Evolutionary conservation across 2,113 vertebrate species (phyloP), one percentile per base, ranked within the genome.

Genomic region (Eidolon helvum): DNA sequence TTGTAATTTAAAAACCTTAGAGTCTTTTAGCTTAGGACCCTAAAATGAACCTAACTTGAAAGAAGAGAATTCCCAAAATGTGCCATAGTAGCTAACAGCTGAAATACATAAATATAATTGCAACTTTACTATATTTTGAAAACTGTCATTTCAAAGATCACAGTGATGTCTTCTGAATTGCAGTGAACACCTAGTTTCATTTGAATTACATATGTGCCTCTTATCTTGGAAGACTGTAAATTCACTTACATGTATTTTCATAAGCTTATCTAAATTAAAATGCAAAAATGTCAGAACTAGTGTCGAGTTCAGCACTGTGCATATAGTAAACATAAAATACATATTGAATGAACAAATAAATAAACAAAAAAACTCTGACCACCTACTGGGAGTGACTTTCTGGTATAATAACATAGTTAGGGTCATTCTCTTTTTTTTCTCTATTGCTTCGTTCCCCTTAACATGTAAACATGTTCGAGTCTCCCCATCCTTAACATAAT

Each of bases 21-120:
- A 86, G 85, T 87, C 80, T 69, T 55, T 84, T 88, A 97, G 55
- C 1, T 3, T 96, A 85, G 86, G 94, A 97, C 48, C 40, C 59
- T 90, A 79, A 96, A 92, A 82, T 87, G 96, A 97, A 63, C 77
- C 38, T 53, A n/a, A n/a, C 87, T 86, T 97, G 69, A 94, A 94
- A 97, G 94, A 96, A 95, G 40, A 95, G 84, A 69, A 92, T 97
- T 95, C 40, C 48, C 75, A 4, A 22, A 79, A 30, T 91, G 68
- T 80, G 4, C 66, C 59, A 2, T 28, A 15, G 48, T 69, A 28
- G 2, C 90, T 88, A 87, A 57, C 69, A 88, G 69, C 78, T 91
- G 83, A 97, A 96, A 57, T 10, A 45, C 6, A 15, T 35, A 80
- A 65, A 82, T 38, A 93, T 95, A 95, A 96, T 90, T 14, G 12